Conservation (phyloP, 2,888 invertebrate species). For the Carterocephalus palaemon region DNA sequence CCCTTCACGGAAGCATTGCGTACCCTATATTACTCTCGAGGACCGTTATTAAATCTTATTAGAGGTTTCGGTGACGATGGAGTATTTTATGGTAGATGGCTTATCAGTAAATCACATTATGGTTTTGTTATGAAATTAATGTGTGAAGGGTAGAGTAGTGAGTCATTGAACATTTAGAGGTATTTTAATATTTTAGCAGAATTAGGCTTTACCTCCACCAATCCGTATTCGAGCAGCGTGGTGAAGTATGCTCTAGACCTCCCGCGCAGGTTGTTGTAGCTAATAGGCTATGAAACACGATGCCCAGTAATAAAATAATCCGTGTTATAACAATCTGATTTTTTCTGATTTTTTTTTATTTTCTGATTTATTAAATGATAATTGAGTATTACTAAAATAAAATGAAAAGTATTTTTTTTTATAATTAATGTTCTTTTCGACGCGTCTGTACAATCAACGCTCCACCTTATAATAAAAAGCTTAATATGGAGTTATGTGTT, state of each 20-base stretch:
- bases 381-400: too few species aligned
- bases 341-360: too few species aligned
- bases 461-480: constrained; percentile 39
- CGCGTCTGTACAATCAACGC: constrained; percentile 16
- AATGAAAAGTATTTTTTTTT: neutral
- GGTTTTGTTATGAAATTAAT: constrained; percentile 19
- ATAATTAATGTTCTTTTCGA: too few species aligned
- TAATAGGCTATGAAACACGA: too few species aligned
- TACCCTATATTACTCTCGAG: constrained; percentile 14
- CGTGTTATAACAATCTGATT: too few species aligned
- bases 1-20: constrained; percentile 2
- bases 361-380: too few species aligned
- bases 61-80: constrained; percentile 18
- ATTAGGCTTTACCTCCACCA: too few species aligned
- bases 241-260: too few species aligned
- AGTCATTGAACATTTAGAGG: neutral
- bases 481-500: constrained; percentile 44
- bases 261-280: too few species aligned
- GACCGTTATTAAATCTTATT: constrained; percentile 20
- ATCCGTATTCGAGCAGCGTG: too few species aligned
- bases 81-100: constrained; percentile 15
- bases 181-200: too few species aligned
- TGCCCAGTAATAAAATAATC: too few species aligned
- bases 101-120: constrained; percentile 17
- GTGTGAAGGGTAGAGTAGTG: neutral